Evolutionary conservation across 2,888 invertebrate genomes (phyloP).

Genomic region (Yponomeuta plumbellus): DNA sequence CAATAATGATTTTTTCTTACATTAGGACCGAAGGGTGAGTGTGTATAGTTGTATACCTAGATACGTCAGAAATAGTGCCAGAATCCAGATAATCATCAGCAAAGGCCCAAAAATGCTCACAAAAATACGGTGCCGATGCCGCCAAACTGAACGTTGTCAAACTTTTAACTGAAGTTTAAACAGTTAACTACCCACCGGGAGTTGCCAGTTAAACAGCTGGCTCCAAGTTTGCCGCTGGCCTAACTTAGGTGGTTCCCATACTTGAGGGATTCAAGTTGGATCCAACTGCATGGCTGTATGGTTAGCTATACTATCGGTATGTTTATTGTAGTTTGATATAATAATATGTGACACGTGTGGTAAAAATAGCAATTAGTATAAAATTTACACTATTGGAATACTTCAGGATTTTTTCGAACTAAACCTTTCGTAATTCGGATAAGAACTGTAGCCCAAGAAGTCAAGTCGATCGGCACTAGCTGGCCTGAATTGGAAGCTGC

Average conservation of each 20-base stretch:
- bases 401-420: too few species aligned
- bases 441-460: too few species aligned
- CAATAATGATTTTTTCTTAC: too few species aligned
- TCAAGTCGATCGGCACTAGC: too few species aligned
- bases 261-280: neutral
- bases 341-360: neutral
- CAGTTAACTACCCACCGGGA: neutral
- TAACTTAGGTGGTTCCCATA: neutral
- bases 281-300: neutral
- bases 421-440: too few species aligned
- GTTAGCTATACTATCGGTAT: neutral
- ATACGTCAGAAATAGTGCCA: too few species aligned
- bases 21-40: too few species aligned
- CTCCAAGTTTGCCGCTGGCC: neutral
- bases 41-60: too few species aligned
- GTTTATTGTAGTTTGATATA: neutral
- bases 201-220: neutral
- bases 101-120: neutral
- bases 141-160: neutral
- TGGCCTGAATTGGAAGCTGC: too few species aligned
- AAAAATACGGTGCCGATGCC: neutral
- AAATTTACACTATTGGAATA: neutral
- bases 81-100: too few species aligned
- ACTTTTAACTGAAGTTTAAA: conserved; percentile 1
- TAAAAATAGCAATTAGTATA: neutral